Base-by-base conservation (phyloP, 2,888 invertebrate species). In the Diarsia brunnea region DNA sequence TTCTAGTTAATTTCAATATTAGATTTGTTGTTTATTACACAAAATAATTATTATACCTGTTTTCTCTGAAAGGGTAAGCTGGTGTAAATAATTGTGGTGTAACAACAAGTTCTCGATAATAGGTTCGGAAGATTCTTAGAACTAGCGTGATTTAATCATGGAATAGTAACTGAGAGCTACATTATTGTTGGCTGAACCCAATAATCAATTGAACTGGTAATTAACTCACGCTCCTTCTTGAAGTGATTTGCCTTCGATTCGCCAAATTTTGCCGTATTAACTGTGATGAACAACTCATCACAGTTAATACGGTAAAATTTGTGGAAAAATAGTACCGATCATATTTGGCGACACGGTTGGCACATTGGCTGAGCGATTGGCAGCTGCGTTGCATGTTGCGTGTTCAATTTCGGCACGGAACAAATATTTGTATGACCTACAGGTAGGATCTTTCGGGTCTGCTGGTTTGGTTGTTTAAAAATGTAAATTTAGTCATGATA, bases 1-100 rank as follows among this genome's bases (percentile, higher is more conserved):
- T 80, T 43, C 64, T 4, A 60, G 21, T 58, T 68, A 51, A 49
- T 14, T 78, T 31, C 14, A 49, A 60, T 78, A 69, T 11, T 24
- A 38, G 12, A 11, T 38, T 49, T 10, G 45, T 69, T 60, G 47
- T 60, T 65, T 43, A 67, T 27, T n/a, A 27, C n/a, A 47, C 58
- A 27, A 51, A 58, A 64, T 65, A 21, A 65, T 43, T 43, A 53
- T 78, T 68, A 7, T n/a, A 31, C 14, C 16, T 4, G 38, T 31
- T 49, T 76, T 47, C 14, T 45, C 21, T 43, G 16, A 55, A 75
- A 8, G 2, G n/a, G 53, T 24, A 24, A 43, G 8, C 43, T 1
- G n/a, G 14, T 3, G 21, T 68, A 31, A 66, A 61, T 76, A 76
- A 21, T 27, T 61, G n/a, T 43, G 53, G 24, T 61, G 19, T 58